These are phyloP conservation scores for Psammodynastes pulverulentus DNA, from an alignment of 2,113 vertebrate species.

Conservation along the genomic window DNA sequence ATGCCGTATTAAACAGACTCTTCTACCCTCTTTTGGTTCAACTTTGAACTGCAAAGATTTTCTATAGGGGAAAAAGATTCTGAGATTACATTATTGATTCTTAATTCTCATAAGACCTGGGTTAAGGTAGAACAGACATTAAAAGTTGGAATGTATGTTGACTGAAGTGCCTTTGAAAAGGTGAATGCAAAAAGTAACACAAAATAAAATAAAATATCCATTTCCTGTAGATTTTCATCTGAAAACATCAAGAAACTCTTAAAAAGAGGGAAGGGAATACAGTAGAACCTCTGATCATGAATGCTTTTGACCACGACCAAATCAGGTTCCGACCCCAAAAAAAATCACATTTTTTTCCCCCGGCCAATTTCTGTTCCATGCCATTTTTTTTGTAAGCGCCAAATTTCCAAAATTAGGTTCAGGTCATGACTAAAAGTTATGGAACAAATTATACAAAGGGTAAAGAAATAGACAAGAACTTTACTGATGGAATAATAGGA, in stretches of 20 bases:
- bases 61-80: not conserved
- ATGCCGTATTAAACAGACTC: not conserved
- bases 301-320: no score
- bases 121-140: not conserved
- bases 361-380: no score
- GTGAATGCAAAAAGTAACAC: not conserved
- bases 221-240: not conserved
- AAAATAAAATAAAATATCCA: not conserved
- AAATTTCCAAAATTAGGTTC: no score
- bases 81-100: not conserved
- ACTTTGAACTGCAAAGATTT: slow-evolving; percentile 13
- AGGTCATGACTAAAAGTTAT: no score
- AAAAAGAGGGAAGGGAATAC: not conserved
- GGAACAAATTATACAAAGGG: not conserved
- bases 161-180: not conserved
- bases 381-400: no score
- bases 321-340: no score
- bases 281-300: no score
- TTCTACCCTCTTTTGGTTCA: slow-evolving; percentile 6
- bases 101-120: not conserved
- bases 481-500: not conserved
- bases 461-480: not conserved
- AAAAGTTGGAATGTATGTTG: not conserved
- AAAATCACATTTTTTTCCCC: no score
- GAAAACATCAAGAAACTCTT: not conserved